Evolutionary conservation across 2,797 vertebrate species (phyloP), one percentile per base, ranked within the genome.

Genomic region (Cirrhinus mrigala): DNA sequence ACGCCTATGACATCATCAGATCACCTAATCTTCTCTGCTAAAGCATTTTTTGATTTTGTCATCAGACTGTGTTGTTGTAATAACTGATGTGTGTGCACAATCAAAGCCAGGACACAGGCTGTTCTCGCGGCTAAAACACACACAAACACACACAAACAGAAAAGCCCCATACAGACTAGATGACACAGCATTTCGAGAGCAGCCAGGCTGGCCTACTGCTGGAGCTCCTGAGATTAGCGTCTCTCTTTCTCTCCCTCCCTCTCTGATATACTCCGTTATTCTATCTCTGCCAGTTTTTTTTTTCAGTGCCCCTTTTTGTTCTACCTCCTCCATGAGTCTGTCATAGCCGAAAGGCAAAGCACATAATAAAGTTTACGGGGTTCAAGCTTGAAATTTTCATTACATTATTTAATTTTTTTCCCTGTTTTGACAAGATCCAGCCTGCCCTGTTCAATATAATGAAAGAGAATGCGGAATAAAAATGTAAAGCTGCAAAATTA

Each of bases 171-270:
- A 33, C 69, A 71, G 44, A 78, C 48, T 18, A 79, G 79, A 89
- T 89, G 88, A 89, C 82, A 77, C 87, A 86, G 88, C 88, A 73
- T 44, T 86, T 80, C 50, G 27, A 77, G 80, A 77, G 70, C 79
- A 71, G 77, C 52, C 64, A 44, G 71, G 70, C 73, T 78, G 75
- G 74, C 44, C 73, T 64, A 24, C 80, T 79, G 66, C 60, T 71
- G 15, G n/a, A 87, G 10, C 78, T 70, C 70, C 62, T 9, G 33
- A 44, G 44, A 33, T 79, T 69, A 80, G 24, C 48, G 68, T 15
- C 48, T 46, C 22, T 76, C 62, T 44, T 18, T 58, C 78, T 81
- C 68, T 71, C 50, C 12, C 80, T 75, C 44, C 11, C 44, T 76
- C 54, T 73, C 69, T 20, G 18, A 33, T 52, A 33, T 40, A 58